phyloP scores from a whole-genome alignment of 2,888 invertebrate species.

The Orthosia cruda region DNA sequence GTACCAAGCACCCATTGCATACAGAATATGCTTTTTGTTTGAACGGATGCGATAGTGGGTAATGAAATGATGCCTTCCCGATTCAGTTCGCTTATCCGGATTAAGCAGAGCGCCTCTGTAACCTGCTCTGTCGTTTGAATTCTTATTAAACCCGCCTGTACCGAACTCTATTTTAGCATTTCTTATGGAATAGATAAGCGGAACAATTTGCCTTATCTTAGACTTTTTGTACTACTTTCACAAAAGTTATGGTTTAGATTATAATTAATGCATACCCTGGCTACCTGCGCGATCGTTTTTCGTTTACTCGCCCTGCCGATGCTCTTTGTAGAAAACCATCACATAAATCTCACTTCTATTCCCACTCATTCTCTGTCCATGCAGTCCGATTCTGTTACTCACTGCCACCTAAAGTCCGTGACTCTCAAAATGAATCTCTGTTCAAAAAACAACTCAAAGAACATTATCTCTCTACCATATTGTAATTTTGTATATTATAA shows the following conservation, averaged over 20 bases:
- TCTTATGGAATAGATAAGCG: conserved; percentile 79
- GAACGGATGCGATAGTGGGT: conserved; percentile 81
- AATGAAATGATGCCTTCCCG: conserved; percentile 83
- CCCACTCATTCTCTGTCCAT: no score
- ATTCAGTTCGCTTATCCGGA: conserved; percentile 83
- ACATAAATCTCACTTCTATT: no score
- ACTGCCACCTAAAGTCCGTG: no score
- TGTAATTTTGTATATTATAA: no score
- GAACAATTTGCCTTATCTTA: conserved; percentile 79
- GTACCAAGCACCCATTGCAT: conserved; percentile 60
- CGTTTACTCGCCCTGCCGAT: no score
- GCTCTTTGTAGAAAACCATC: no score
- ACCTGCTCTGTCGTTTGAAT: conserved; percentile 83
- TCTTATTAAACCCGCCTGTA: conserved; percentile 77
- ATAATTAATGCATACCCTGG: conserved; percentile 38
- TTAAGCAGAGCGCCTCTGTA: conserved; percentile 83
- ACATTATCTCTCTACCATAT: no score
- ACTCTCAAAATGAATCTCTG: no score
- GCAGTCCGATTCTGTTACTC: no score
- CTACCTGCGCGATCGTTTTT: no score
- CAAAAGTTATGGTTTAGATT: conserved; percentile 14
- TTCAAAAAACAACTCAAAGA: no score
- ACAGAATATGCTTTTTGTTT: conserved; percentile 78
- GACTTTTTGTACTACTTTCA: conserved; percentile 58
- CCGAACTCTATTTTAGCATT: conserved; percentile 71